Percentiles rank a stretch among this genome's conserved stretches.
Evolutionary conservation across 2,797 vertebrate genomes (phyloP).

Genomic region (Poeciliopsis gracilis): DNA sequence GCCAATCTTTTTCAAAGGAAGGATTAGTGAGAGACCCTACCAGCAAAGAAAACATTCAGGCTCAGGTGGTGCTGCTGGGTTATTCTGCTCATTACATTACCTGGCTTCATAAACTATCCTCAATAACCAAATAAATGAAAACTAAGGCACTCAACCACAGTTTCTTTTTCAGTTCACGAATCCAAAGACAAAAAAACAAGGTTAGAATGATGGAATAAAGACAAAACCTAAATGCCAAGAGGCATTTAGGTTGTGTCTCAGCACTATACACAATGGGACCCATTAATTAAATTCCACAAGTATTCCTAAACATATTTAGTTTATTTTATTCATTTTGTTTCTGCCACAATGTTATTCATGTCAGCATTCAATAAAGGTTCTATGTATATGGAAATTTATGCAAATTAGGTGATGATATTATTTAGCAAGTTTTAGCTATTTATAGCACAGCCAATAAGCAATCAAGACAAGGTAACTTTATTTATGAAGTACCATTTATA

Average conservation of each 20-base stretch:
- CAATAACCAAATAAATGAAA: neutral
- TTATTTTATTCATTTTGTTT: neutral
- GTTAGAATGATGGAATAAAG: too few species aligned
- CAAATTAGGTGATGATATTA: neutral
- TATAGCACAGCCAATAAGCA: neutral
- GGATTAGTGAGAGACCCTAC: neutral
- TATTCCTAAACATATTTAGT: neutral
- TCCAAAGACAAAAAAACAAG: too few species aligned
- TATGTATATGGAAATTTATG: neutral
- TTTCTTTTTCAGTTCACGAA: neutral
- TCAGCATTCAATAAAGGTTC: neutral
- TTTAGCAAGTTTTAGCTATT: neutral
- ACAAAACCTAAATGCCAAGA: too few species aligned
- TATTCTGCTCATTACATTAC: neutral
- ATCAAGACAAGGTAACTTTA: neutral
- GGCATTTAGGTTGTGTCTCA: too few species aligned
- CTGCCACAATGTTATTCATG: too few species aligned
- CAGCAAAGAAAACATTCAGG: neutral
- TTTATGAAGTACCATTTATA: too few species aligned
- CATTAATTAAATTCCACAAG: too few species aligned
- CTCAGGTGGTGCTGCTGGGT: neutral
- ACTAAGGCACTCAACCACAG: neutral
- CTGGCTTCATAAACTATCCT: neutral
- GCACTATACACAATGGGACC: too few species aligned
- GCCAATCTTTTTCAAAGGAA: neutral